Percentiles rank a stretch among this genome's conserved stretches.
Evolutionary conservation across 2,797 vertebrate species (phyloP).

Genomic region (Selene dorsalis): DNA sequence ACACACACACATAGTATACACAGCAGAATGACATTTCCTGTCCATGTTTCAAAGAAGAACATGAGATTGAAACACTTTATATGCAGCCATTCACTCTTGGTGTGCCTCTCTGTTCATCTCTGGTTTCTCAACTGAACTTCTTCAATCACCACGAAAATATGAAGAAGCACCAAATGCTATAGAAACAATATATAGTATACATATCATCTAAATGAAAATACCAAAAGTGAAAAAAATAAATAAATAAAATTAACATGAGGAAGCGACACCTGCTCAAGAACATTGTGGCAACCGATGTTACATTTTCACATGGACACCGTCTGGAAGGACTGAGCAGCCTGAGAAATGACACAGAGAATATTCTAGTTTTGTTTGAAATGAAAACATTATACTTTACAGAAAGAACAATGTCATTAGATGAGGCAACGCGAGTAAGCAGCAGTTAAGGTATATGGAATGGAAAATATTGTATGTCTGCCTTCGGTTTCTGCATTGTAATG

Average conservation of each 20-base stretch:
- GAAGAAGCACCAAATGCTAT: background rate
- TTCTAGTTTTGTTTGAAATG: background rate
- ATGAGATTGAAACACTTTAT: slow-evolving; percentile 69
- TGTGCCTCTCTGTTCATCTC: background rate
- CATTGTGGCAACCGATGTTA: slow-evolving; percentile 48
- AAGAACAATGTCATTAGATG: background rate
- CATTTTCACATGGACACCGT: slow-evolving; percentile 63
- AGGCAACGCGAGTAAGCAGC: background rate
- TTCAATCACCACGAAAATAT: background rate
- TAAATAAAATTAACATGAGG: slow-evolving; percentile 44
- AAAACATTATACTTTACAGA: too few relatives aligned
- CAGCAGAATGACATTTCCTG: slow-evolving; percentile 68
- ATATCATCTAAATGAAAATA: slow-evolving; percentile 18
- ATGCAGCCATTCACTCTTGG: slow-evolving; percentile 16
- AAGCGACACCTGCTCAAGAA: slow-evolving; percentile 61
- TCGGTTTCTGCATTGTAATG: background rate
- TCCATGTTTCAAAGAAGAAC: slow-evolving; percentile 79
- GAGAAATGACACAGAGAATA: slow-evolving; percentile 39
- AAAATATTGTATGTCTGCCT: background rate
- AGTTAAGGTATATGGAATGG: too few relatives aligned
- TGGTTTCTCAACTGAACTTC: background rate
- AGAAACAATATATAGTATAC: slow-evolving; percentile 5
- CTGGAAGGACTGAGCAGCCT: slow-evolving; percentile 52
- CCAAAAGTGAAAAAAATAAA: slow-evolving; percentile 32
- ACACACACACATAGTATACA: slow-evolving; percentile 34